Conservation (phyloP, 2,797 vertebrate genomes). For the Ciconia nigra region DNA sequence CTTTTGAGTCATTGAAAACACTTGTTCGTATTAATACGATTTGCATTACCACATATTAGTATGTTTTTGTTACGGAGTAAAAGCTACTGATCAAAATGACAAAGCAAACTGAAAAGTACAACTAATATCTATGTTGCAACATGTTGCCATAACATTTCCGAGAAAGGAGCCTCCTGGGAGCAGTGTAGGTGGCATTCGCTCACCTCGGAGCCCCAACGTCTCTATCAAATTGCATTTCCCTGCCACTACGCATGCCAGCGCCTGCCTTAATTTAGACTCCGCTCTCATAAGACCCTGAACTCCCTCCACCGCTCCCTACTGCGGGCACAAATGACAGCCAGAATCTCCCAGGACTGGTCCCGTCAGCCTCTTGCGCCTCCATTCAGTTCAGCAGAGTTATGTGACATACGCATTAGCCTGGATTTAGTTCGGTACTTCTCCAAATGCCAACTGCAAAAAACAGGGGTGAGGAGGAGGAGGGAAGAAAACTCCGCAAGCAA, state of each 20-base stretch:
- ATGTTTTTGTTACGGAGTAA: background rate
- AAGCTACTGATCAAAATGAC: background rate
- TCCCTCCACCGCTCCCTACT: background rate
- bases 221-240: background rate
- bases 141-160: slow-evolving; percentile 39
- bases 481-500: background rate
- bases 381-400: background rate
- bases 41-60: background rate
- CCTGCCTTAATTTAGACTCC: slow-evolving; percentile 28
- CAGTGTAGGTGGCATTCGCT: background rate
- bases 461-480: background rate
- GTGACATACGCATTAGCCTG: background rate
- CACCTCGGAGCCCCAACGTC: background rate
- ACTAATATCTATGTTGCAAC: background rate
- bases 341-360: background rate
- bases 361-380: background rate
- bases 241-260: background rate
- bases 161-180: slow-evolving; percentile 22
- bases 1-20: background rate
- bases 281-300: background rate
- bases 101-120: slow-evolving; percentile 16
- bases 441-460: background rate
- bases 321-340: background rate
- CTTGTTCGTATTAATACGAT: background rate
- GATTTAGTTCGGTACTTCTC: background rate